Evolutionary conservation across 2,888 invertebrate species (phyloP).

Genomic region (Dryomyza anilis): DNA sequence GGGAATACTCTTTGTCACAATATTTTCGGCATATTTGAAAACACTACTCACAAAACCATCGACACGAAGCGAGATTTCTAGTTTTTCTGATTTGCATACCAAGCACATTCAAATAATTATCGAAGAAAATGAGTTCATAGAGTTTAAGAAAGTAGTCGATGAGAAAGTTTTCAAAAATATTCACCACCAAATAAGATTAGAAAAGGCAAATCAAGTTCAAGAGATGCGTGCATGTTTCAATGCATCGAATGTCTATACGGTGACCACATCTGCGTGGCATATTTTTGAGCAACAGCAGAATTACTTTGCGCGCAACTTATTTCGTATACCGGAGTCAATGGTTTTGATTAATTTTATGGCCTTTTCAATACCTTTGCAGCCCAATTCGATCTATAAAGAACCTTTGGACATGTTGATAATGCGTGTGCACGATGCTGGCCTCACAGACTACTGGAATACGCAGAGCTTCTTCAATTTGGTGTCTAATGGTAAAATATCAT

Average conservation of each 20-base stretch:
- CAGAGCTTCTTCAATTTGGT: slow-evolving; percentile 29
- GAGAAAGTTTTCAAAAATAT: neutral
- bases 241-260: neutral
- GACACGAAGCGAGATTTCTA: neutral
- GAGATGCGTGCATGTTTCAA: neutral
- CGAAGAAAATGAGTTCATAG: neutral
- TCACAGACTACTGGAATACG: slow-evolving; percentile 28
- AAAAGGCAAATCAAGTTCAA: neutral
- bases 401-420: slow-evolving; percentile 26
- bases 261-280: slow-evolving; percentile 7
- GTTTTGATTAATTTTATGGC: slow-evolving; percentile 23
- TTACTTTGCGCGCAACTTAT: neutral
- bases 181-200: neutral
- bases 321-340: slow-evolving; percentile 22
- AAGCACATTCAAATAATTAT: neutral
- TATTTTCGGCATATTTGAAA: slow-evolving; percentile 3
- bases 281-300: slow-evolving; percentile 15
- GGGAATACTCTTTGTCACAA: slow-evolving; percentile 21
- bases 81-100: neutral
- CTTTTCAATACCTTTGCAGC: slow-evolving; percentile 30
- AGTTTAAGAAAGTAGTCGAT: neutral
- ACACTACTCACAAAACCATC: slow-evolving; percentile 20
- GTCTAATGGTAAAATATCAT: slow-evolving; percentile 15
- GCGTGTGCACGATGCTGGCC: slow-evolving; percentile 24
- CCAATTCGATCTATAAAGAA: slow-evolving; percentile 30